Evolutionary conservation across 2,888 invertebrate genomes (phyloP), one percentile per base, ranked within the genome.

Genomic region (Cordilura impudica): DNA sequence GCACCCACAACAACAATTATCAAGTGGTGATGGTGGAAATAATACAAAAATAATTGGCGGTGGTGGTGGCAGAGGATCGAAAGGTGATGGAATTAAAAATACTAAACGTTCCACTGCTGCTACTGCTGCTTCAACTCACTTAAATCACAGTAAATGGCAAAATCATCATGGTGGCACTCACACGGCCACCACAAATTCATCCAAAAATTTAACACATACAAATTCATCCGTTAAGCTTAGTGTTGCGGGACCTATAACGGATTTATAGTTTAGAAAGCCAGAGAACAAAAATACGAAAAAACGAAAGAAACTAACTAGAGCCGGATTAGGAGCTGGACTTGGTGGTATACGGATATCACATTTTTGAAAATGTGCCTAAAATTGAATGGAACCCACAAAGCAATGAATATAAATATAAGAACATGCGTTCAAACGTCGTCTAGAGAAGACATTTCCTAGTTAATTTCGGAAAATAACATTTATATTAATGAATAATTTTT

Each of bases 181-280:
- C 39, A 56, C 14, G 31, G 16, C 65, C 39, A 14, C 31, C 6
- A 31, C 54, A 47, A 74, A 6, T 18, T 56, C 74, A 45, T 65
- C 80, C 18, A 53, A 66, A 31, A 80, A 74, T 66, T 56, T 73
- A 66, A 29, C 51, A 58, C 60, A 73, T 49, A 47, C 78, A 43
- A 82, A 82, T 61, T 73, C 82, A 26, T 78, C 86, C 43, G 82
- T 85, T 35, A 89, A 88, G 83, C 82, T 89, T 82, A 88, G 88
- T 83, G 84, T 88, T 61, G 87, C 89, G 58, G 89, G 89, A 29
- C 89, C 89, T 47, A 88, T 90, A 74, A 90, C 90, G 43, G 90
- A 90, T 83, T 89, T 90, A 88, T 89, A 89, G 88, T 89, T 87
- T 81, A 87, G 88, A 69, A 61, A 67, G 43, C 21, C 29, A 3